Evolutionary conservation across 1,140 invertebrate species (phyloP).

Genomic region (Sinella curviseta): DNA sequence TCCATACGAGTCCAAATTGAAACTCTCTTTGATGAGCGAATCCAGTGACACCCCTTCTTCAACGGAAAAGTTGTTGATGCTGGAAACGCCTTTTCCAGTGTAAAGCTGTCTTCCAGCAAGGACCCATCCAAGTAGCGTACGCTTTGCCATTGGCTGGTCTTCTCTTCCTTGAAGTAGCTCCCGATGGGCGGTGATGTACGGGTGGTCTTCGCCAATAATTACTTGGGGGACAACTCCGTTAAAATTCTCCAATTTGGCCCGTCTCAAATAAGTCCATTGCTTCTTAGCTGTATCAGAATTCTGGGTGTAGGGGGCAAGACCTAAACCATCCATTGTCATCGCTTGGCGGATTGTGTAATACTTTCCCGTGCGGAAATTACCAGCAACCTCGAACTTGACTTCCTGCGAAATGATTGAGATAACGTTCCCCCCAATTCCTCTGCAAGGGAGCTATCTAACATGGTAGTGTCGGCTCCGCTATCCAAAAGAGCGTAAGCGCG

Average conservation of each 20-base stretch:
- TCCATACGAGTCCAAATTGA: background rate
- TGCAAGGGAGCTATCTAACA: background rate
- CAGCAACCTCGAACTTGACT: background rate
- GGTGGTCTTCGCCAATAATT: too few relatives aligned
- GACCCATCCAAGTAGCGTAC: background rate
- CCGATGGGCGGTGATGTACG: too few relatives aligned
- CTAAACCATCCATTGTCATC: background rate
- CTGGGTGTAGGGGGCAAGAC: background rate
- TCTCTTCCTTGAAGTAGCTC: too few relatives aligned
- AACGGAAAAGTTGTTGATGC: background rate
- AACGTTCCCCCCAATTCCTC: background rate
- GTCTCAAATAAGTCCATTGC: background rate
- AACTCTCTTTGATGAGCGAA: background rate
- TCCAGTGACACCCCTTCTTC: background rate
- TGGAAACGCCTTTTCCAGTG: background rate
- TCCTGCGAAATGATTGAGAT: background rate
- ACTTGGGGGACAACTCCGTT: background rate
- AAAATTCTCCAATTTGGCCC: background rate
- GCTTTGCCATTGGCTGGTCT: too few relatives aligned
- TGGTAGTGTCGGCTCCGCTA: background rate
- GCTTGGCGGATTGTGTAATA: background rate
- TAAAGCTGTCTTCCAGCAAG: background rate
- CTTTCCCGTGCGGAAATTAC: background rate
- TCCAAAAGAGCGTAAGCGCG: background rate
- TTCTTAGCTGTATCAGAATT: background rate